Evolutionary conservation across 2,797 vertebrate genomes (phyloP).

Genomic region (Orestias chungarensis): DNA sequence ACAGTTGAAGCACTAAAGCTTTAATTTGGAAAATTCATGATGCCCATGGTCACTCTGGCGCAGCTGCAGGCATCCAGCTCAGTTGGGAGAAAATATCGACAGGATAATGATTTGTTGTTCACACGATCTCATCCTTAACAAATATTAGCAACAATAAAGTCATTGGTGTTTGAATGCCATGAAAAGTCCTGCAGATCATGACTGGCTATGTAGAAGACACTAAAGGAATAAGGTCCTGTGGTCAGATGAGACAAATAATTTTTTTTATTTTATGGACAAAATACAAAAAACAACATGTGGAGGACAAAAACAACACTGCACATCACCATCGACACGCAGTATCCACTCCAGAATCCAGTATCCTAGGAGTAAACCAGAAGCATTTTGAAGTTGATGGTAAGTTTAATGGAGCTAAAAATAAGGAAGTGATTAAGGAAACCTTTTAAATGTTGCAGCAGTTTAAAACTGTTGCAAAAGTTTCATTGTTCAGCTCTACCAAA

Average conservation of each 20-base stretch:
- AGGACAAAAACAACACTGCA: background rate
- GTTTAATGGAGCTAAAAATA: background rate
- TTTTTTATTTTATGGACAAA: background rate
- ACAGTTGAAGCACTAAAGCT: background rate
- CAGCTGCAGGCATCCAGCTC: background rate
- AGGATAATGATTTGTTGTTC: background rate
- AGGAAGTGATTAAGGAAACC: no score
- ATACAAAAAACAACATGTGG: background rate
- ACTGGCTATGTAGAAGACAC: background rate
- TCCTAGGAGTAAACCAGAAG: background rate
- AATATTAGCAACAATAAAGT: background rate
- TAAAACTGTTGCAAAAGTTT: no score
- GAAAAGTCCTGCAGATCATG: background rate
- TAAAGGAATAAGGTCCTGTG: background rate
- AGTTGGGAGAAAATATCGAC: background rate
- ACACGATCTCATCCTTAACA: background rate
- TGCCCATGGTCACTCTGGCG: background rate
- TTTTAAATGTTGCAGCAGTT: background rate
- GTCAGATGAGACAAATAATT: background rate
- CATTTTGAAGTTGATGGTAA: background rate
- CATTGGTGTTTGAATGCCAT: background rate
- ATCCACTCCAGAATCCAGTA: background rate
- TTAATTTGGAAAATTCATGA: background rate
- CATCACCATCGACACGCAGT: background rate
- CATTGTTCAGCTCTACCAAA: no score